Evolutionary conservation across 2,797 vertebrate species (phyloP), one percentile per base, ranked within the genome.

Genomic region (Macrochelys suwanniensis): DNA sequence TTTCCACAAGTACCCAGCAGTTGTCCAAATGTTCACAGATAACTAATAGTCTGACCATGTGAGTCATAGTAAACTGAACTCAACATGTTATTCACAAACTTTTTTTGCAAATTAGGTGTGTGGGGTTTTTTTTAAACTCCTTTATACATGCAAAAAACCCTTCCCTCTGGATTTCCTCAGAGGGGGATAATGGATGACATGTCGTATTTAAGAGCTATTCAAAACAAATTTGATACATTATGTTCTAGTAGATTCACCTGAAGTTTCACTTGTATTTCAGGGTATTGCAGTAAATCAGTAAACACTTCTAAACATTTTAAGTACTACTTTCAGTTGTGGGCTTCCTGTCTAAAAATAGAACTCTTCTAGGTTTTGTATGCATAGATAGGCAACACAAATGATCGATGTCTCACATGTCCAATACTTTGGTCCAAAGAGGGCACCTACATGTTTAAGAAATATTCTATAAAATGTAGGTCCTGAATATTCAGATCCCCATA

Each of bases 201-300:
- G 89, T 92, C 13, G 7, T 82, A 5, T 8, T 88, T 77, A 94
- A 88, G 42, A 87, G 42, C 47, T 54, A 28, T 87, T 94, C 42
- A 51, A 86, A 94, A 89, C 65, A 95, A 86, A 21, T 92, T 4
- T 6, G 78, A 0, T 74, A 61, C 26, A 33, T 81, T 88, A 53
- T 88, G 65, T 68, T 68, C 65, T 94, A 93, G 54, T 87, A 25
- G 5, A 85, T 86, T 86, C 54, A 78, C 47, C 78, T 93, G 49
- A 82, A 95, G 49, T 7, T 88, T 85, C 31, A 78, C 7, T 53
- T 26, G 11, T 88, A 37, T 90, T 95, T 96, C 47, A 53, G 74
- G 13, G 37, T 76, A 19, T n/a, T n/a, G 33, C 8, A 76, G 71
- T 74, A 76, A 76, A 76, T 47, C 71, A 25, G 45, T 74, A 84